phyloP scores from a whole-genome alignment of 2,113 vertebrate species.

The Varanus komodoensis region DNA sequence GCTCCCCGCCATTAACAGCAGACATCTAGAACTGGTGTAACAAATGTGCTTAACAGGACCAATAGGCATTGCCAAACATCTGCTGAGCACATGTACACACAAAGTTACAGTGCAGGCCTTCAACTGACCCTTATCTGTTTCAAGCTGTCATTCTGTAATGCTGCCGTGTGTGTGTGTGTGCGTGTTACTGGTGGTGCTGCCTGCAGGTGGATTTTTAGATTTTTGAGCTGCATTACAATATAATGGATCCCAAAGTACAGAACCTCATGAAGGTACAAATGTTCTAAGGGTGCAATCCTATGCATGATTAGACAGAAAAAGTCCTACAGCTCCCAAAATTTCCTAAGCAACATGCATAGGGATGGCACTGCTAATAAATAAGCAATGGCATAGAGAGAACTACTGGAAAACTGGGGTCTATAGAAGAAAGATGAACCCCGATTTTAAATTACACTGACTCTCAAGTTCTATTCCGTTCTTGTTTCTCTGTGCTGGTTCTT shows the following conservation, averaged over 20 bases:
- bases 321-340: too few relatives aligned
- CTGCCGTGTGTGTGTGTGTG: not conserved
- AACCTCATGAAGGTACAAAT: not conserved
- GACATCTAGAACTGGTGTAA: not conserved
- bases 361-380: too few relatives aligned
- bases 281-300: not conserved
- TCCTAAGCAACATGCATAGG: too few relatives aligned
- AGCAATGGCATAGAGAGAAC: too few relatives aligned
- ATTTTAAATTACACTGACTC: not conserved
- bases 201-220: too few relatives aligned
- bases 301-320: not conserved
- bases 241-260: not conserved
- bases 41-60: not conserved
- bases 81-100: not conserved
- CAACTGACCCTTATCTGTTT: not conserved
- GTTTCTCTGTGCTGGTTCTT: slow-evolving; percentile 9
- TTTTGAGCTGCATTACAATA: not conserved
- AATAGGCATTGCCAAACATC: not conserved
- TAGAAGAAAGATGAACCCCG: not conserved
- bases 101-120: too few relatives aligned
- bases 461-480: slow-evolving; percentile 22
- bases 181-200: too few relatives aligned
- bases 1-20: not conserved
- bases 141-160: too few relatives aligned
- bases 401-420: not conserved